Base-by-base conservation (phyloP, 2,797 vertebrate species). In the Menidia menidia region DNA sequence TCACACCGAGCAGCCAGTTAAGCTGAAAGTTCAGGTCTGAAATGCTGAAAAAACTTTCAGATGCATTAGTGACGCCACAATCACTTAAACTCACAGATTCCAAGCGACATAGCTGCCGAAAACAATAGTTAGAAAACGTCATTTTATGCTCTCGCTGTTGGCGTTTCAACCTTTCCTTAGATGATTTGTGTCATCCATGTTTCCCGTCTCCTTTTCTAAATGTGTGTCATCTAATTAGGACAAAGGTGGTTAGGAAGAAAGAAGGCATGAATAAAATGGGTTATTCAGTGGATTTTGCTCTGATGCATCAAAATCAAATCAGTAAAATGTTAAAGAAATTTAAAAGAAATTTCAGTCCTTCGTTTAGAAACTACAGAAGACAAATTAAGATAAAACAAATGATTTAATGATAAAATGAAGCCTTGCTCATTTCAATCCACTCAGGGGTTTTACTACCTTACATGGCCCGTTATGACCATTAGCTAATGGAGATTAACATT, bases 61-160 rank as follows among this genome's bases (percentile, higher is more conserved):
- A 64, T 64, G 57, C 47, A 80, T 50, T 41, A 73, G 66, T 63
- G 73, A 32, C 60, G 77, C 78, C 63, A 55, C 61, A 8, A 39
- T 2, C 10, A 0, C 45, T 52, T 45, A 41, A 75, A 64, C 43
- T 44, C 32, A 64, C 73, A 57, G 45, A 33, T 68, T 62, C 68
- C 50, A 16, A 63, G 62, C 76, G 19, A 51, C 13, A 53, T 11
- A 48, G 41, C 47, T 13, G 3, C 52, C 25, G 10, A 19, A 68
- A 66, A 43, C 18, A n/a, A 43, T 2, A 0, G 16, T 18, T 48
- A 55, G 35, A 39, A 39, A 39, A 39, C 7, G 10, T 7, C 35
- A 7, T 10, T 7, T 7, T 39, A 39, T 39, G 35, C 10, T 39
- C 35, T 6, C 9, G 35, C 35, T 39, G 35, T 39, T 39, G 35